Base-by-base conservation (phyloP, 2,797 vertebrate species). In the Anolis apletophallus region DNA sequence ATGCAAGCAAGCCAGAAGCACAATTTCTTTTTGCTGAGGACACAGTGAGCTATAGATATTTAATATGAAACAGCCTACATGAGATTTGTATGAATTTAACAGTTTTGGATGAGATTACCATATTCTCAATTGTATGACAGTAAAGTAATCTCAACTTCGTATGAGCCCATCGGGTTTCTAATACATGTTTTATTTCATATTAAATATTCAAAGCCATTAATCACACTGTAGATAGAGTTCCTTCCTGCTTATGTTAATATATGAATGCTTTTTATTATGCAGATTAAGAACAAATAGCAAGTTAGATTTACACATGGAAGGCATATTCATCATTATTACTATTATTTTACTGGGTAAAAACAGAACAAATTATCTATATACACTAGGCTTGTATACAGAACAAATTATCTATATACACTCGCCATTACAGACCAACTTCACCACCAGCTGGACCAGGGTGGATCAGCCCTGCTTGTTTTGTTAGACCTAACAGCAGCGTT, bases 201-300 rank as follows among this genome's bases (percentile, higher is more conserved):
- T 55, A 86, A 80, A 86, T 75, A 80, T 81, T 86, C 85, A 86
- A 75, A 81, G 79, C 59, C 34, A 86, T 81, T 81, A 86, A 81
- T 86, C 79, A 81, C 3, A 80, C 32, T 29, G 26, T 64, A 64
- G 10, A 46, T 36, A 81, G 57, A 75, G 69, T 86, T 34, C 12
- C 72, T 86, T 34, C 12, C 72, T 74, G 71, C 57, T 80, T 80
- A 46, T 54, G 83, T 55, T 77, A 85, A 85, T 85, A 69, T 54
- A 77, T 36, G 73, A 54, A 40, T 69, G 19, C 32, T 34, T 85
- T 86, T 86, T 81, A 75, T 81, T 81, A 75, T 86, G 71, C 50
- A 81, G 71, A 81, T 82, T 71, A 77, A 59, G 40, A 87, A 72
- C 57, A 83, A 71, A 36, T 34, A 77, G 50, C 4, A 32, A 75